Evolutionary conservation across 92 coral and sea anemone genomes (phyloP).

Genomic region (Metridium senile): DNA sequence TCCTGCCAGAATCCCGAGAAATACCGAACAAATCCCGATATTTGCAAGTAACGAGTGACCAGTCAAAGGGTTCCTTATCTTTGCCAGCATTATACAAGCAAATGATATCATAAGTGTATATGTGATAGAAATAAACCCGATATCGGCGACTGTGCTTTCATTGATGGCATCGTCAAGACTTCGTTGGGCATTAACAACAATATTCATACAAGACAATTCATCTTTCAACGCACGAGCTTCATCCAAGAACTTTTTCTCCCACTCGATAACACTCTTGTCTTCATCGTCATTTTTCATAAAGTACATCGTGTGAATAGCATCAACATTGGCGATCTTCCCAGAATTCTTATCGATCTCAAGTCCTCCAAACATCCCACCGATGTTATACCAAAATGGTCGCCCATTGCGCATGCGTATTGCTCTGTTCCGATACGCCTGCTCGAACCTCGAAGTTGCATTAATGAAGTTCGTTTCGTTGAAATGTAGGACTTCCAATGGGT

Average conservation of each 20-base stretch:
- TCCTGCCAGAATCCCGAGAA: slow-evolving; percentile 84
- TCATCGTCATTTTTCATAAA: slow-evolving; percentile 37
- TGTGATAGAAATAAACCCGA: slow-evolving; percentile 70
- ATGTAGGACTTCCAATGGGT: slow-evolving; percentile 55
- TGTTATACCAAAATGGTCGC: slow-evolving; percentile 50
- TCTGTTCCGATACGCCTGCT: slow-evolving; percentile 30
- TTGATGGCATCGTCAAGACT: slow-evolving; percentile 80
- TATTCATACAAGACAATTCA: slow-evolving; percentile 30
- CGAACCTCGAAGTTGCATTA: slow-evolving; percentile 41
- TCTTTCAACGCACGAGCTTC: slow-evolving; percentile 18
- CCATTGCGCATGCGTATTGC: slow-evolving; percentile 59
- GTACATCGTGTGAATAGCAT: slow-evolving; percentile 56
- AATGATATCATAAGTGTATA: slow-evolving; percentile 78
- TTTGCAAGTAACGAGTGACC: slow-evolving; percentile 84
- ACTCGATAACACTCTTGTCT: slow-evolving; percentile 34
- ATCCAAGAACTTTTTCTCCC: slow-evolving; percentile 59
- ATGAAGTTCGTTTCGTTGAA: slow-evolving; percentile 45
- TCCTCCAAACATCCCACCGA: slow-evolving; percentile 47
- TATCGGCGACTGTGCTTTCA: slow-evolving; percentile 81
- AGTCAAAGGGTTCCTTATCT: slow-evolving; percentile 75
- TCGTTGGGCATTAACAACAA: slow-evolving; percentile 60
- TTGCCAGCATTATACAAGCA: slow-evolving; percentile 72
- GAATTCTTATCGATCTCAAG: slow-evolving; percentile 21
- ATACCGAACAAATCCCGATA: slow-evolving; percentile 86
- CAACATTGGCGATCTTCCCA: slow-evolving; percentile 51